These are phyloP conservation scores for Omphaloscelis lunosa DNA, from an alignment of 2,888 invertebrate species.

Conservation along the genomic window DNA sequence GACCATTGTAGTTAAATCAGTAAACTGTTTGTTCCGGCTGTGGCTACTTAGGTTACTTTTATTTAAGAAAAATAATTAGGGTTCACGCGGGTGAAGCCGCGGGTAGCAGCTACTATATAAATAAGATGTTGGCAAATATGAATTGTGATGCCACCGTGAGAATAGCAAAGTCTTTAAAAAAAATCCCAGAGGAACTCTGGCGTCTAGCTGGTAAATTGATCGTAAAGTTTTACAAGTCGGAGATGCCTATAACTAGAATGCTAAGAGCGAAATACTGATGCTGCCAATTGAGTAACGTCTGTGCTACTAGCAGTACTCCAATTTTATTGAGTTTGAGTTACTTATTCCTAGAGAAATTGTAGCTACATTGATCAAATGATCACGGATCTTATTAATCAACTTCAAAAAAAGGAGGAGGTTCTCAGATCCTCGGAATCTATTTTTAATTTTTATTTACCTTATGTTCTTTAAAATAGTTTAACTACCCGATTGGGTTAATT, in stretches of 20 bases:
- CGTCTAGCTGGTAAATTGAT: neutral
- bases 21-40: neutral
- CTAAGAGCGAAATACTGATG: neutral
- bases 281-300: neutral
- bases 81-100: no score
- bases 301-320: neutral
- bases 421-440: no score
- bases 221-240: neutral
- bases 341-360: neutral
- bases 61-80: no score
- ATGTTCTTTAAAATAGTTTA: neutral
- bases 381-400: neutral
- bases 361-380: neutral
- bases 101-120: neutral
- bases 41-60: no score
- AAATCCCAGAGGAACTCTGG: neutral
- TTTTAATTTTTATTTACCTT: neutral
- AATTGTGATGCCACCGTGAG: neutral
- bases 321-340: neutral
- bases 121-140: neutral
- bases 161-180: neutral
- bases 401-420: no score
- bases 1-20: neutral
- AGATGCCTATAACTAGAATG: neutral
- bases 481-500: neutral